Conservation (phyloP, 2,888 invertebrate genomes). For the Folsomia candida region DNA sequence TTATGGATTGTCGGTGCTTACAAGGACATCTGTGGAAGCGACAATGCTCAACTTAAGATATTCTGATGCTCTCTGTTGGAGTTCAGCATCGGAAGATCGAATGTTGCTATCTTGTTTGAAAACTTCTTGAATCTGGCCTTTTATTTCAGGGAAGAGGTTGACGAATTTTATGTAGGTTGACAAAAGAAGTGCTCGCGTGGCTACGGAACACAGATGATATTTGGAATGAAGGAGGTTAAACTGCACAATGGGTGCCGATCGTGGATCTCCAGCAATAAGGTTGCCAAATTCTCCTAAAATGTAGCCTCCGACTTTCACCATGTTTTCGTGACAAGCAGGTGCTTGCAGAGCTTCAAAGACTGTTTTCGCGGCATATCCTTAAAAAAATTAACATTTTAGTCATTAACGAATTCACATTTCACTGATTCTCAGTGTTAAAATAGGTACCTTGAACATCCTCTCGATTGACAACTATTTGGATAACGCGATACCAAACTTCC, state of each 20-base stretch:
- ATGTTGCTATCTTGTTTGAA: slow-evolving; percentile 92
- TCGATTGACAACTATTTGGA: slow-evolving; percentile 98
- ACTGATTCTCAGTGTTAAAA: not conserved
- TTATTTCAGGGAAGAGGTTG: slow-evolving; percentile 98
- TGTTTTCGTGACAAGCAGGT: slow-evolving; percentile 99
- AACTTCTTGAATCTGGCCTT: slow-evolving; percentile 90
- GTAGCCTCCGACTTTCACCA: slow-evolving; percentile 99
- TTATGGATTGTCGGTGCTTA: too few relatives aligned
- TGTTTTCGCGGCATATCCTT: slow-evolving; percentile 94
- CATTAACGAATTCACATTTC: too few relatives aligned
- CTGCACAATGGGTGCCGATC: slow-evolving; percentile 95
- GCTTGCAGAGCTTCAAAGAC: slow-evolving; percentile 99
- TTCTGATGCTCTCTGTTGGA: slow-evolving; percentile 97
- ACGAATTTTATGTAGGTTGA: slow-evolving; percentile 99
- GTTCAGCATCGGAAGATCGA: slow-evolving; percentile 94
- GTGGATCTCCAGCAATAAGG: slow-evolving; percentile 95
- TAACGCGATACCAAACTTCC: slow-evolving; percentile 99
- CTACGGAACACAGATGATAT: slow-evolving; percentile 65
- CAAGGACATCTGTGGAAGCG: slow-evolving; percentile 91
- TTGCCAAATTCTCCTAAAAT: slow-evolving; percentile 99
- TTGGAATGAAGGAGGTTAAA: slow-evolving; percentile 98
- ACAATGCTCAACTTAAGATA: slow-evolving; percentile 94
- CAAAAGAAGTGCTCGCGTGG: slow-evolving; percentile 90
- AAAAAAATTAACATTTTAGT: not conserved
- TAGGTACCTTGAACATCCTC: slow-evolving; percentile 87